Evolutionary conservation across 2,888 invertebrate genomes (phyloP).

Genomic region (Drosophila suboccidentalis): DNA sequence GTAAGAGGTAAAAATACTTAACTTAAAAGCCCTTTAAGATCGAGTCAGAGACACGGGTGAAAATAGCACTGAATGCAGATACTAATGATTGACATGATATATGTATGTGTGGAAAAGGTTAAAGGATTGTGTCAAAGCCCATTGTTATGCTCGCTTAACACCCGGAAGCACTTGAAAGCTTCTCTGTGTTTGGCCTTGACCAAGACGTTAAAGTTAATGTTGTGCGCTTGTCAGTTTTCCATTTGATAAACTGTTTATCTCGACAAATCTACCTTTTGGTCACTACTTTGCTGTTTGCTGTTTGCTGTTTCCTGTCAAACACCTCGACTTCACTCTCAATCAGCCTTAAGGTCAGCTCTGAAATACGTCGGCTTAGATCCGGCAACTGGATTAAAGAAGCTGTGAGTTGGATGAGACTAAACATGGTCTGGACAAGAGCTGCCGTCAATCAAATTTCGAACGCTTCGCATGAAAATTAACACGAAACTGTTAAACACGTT

Average conservation of each 20-base stretch:
- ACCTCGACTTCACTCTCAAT: neutral
- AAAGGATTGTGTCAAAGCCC: conserved; percentile 11
- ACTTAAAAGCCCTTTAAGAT: neutral
- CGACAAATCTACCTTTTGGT: neutral
- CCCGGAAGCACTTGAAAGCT: conserved; percentile 30
- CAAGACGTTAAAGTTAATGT: conserved; percentile 11
- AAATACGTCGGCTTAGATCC: neutral
- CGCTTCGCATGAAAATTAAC: neutral
- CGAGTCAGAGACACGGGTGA: too few relatives aligned
- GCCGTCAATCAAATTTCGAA: conserved; percentile 31
- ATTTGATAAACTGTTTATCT: conserved; percentile 16
- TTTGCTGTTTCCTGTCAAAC: neutral
- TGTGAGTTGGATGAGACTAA: neutral
- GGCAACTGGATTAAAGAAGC: conserved; percentile 27
- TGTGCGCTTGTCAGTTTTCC: conserved; percentile 23
- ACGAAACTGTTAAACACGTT: too few relatives aligned
- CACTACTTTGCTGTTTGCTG: neutral
- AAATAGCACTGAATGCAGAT: neutral
- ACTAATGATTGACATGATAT: conserved; percentile 11
- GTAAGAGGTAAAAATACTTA: neutral
- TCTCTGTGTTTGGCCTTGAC: conserved; percentile 15
- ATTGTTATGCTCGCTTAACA: conserved; percentile 19
- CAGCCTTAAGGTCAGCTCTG: conserved; percentile 10
- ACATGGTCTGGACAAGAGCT: conserved; percentile 1
- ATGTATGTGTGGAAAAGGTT: neutral